Base-by-base conservation (phyloP, 2,797 vertebrate genomes). In the Silurus lanzhouensis region DNA sequence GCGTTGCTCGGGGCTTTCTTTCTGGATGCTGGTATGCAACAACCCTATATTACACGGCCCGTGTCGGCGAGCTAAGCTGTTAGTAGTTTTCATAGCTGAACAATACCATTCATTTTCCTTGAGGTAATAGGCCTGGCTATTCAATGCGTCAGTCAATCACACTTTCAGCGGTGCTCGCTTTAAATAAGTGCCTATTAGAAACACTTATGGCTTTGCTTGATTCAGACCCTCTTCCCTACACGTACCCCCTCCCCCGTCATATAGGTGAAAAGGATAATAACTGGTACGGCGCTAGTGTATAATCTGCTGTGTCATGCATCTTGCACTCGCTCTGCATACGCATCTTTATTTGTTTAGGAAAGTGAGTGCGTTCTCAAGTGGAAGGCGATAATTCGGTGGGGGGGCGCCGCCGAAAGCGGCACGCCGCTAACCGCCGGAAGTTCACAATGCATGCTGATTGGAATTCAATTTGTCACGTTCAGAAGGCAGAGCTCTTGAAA, bases 361-460 rank as follows among this genome's bases (percentile, higher is more conserved):
- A 22, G 75, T 20, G 13, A 27, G 61, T 74, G 70, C 61, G 82
- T 70, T 52, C 82, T 87, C 67, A 61, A 80, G 85, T 48, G 20
- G 82, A 67, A 78, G 31, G 31, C 63, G 48, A 52, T 52, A 52
- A 10, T 52, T 52, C 48, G 48, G 48, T 4, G 48, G 48, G 48
- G 5, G 48, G 48, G 48, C 9, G 48, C 6, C 48, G 4, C 48
- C 48, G 48, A 7, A 52, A 52, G 38, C 38, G 38, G 38, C 4
- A 38, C 81, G 58, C 60, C 19, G 27, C 68, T 57, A 86, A 86
- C 68, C 86, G 48, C 77, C 67, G 52, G 60, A 48, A 67, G 57
- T n/a, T 27, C 77, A 87, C 86, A 87, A 87, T 84, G 83, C 77
- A 14, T n/a, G 82, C 82, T 87, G 86, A 87, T 87, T 87, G 77